These are phyloP conservation scores for Lasioglossum baleicum DNA, from an alignment of 1,140 invertebrate genomes.

Conservation along the genomic window DNA sequence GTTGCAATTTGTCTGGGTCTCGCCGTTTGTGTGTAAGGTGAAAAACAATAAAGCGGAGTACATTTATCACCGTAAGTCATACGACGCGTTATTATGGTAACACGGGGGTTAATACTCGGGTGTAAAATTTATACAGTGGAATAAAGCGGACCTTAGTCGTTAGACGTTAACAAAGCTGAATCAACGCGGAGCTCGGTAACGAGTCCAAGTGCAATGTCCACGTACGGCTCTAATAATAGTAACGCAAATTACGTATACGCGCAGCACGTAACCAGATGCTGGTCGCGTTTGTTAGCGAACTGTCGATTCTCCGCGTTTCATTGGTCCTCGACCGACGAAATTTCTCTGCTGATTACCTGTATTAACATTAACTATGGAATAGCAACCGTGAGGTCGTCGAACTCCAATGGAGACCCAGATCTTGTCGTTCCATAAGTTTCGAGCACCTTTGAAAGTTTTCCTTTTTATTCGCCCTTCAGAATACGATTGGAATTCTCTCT, in stretches of 20 bases:
- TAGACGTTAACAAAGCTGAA: constrained; percentile 29
- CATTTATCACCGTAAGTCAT: constrained; percentile 12
- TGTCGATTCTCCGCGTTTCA: constrained; percentile 5
- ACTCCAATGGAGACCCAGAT: too few relatives aligned
- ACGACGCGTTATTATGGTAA: constrained; percentile 19
- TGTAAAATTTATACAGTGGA: constrained; percentile 20
- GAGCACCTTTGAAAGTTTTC: too few relatives aligned
- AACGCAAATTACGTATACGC: constrained; percentile 5
- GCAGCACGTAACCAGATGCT: background rate
- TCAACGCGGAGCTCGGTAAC: constrained; percentile 2
- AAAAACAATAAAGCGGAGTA: background rate
- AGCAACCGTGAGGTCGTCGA: too few relatives aligned
- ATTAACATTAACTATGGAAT: background rate
- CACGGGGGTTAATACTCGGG: constrained; percentile 13
- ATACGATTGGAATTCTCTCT: too few relatives aligned
- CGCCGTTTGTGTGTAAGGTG: background rate
- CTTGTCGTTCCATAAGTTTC: too few relatives aligned
- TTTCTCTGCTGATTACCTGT: background rate
- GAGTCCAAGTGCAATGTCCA: constrained; percentile 29
- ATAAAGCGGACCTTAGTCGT: constrained; percentile 32
- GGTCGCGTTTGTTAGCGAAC: constrained; percentile 13
- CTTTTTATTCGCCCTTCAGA: too few relatives aligned
- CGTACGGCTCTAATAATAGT: constrained; percentile 28
- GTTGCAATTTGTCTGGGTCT: background rate
- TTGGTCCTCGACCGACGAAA: background rate